phyloP scores from a whole-genome alignment of 2,113 vertebrate species.

The Pseudonaja textilis region DNA sequence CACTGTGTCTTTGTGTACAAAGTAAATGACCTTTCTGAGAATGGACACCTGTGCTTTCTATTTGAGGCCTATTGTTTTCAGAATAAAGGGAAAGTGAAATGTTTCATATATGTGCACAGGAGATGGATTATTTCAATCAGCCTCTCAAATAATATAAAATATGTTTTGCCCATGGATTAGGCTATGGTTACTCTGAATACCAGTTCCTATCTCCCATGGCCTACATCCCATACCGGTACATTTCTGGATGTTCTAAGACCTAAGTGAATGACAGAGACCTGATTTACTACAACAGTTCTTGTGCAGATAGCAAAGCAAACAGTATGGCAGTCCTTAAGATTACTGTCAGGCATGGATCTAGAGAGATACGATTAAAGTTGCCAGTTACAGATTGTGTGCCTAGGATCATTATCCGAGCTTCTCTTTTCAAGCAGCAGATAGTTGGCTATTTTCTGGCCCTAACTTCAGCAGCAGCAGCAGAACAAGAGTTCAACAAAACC shows the following conservation, averaged over 20 bases:
- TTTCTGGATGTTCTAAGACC: background rate
- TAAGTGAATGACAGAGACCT: background rate
- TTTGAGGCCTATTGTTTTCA: background rate
- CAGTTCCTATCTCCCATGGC: background rate
- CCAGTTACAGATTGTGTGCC: background rate
- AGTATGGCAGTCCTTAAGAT: background rate
- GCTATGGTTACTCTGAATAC: background rate
- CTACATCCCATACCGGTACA: background rate
- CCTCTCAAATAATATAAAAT: background rate
- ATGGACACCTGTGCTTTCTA: background rate
- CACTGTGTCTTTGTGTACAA: background rate
- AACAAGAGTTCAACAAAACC: background rate
- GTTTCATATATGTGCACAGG: background rate
- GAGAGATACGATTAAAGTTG: background rate
- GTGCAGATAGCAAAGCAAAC: background rate
- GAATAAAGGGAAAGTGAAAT: background rate
- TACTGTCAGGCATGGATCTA: background rate
- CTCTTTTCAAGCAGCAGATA: background rate
- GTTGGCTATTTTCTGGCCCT: background rate
- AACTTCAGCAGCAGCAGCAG: background rate
- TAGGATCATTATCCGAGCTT: background rate
- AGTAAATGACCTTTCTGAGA: background rate
- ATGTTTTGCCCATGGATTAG: background rate
- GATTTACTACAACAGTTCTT: background rate
- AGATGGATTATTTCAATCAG: background rate